Evolutionary conservation across 2,797 vertebrate species (phyloP), one percentile per base, ranked within the genome.

Genomic region (Menidia menidia): DNA sequence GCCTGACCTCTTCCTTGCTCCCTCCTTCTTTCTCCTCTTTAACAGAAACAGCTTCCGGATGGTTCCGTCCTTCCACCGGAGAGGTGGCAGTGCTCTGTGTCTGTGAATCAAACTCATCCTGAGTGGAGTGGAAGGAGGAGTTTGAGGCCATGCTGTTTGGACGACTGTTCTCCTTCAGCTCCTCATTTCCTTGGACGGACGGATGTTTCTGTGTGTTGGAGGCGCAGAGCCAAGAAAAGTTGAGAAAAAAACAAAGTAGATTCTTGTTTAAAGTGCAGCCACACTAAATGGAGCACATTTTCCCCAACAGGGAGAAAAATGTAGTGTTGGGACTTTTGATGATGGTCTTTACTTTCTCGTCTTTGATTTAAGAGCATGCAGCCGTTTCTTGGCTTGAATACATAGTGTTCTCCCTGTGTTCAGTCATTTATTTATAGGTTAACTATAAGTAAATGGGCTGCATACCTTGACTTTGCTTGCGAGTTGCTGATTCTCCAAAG

Each of bases 401-500:
- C 9, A 8, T 16, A 30, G 4, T 42, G 16, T 45, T 4, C 3
- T n/a, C 11, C 31, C 33, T 55, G 4, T 35, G 51, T 59, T 59
- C 19, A 42, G 33, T 43, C 12, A 39, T 45, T 54, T 43, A 13
- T 77, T 69, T 41, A 68, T 10, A 12, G 25, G 42, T 69, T 32
- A 64, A 72, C 39, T 58, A 31, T 11, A 32, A 67, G 32, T 71
- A 31, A 51, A 51, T 50, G 45, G 2, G 14, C 19, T 33, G 16
- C 74, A 70, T 76, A 98, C 98, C 95, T 97, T 96, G 43, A 97
- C 88, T 89, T 95, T 97, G 71, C 95, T 93, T 71, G 95, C 92
- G 43, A 98, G 92, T 70, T 97, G 96, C 86, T 97, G 97, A 87
- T 98, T 98, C 88, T 97, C 96, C 85, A 96, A 68, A 19, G 96